Percentiles rank a stretch among this genome's conserved stretches.
phyloP scores from a whole-genome alignment of 2,113 vertebrate genomes.

The Saguinus imperator region DNA sequence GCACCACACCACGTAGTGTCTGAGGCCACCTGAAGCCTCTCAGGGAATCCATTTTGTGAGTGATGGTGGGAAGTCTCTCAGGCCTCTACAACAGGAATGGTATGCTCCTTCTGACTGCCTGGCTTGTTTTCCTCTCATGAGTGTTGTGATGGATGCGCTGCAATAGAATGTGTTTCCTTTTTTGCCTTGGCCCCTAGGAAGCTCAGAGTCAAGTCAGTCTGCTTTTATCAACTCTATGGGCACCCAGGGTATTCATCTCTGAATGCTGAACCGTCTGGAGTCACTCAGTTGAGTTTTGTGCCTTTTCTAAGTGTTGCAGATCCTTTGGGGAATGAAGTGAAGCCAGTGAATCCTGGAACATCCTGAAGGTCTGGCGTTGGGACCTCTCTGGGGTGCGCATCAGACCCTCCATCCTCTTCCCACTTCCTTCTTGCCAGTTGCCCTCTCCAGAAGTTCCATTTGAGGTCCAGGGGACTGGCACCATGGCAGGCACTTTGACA shows the following conservation, averaged over 20 bases:
- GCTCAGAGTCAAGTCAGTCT: not conserved
- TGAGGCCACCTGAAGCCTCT: not conserved
- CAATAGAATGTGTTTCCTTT: not conserved
- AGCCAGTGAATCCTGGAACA: not conserved
- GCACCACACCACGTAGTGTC: rapidly evolving
- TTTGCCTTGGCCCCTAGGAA: conserved; percentile 44
- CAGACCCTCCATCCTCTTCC: not conserved
- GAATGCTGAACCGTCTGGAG: not conserved
- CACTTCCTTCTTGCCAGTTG: not conserved
- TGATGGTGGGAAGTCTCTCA: rapidly evolving
- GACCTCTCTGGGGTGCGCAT: rapidly evolving
- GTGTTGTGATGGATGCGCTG: rapidly evolving
- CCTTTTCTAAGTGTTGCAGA: not conserved
- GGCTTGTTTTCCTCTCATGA: not conserved
- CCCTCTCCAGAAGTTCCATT: no score
- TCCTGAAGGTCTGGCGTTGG: rapidly evolving
- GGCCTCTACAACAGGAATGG: rapidly evolving
- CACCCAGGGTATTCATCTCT: rapidly evolving
- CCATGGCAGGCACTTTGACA: rapidly evolving
- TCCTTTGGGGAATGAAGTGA: not conserved
- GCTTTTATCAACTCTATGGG: rapidly evolving
- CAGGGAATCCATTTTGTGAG: not conserved
- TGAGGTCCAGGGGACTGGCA: rapidly evolving
- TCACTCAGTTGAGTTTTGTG: rapidly evolving
- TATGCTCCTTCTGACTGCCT: rapidly evolving